These are phyloP conservation scores for Globodera ellingtonae DNA, from an alignment of 1,140 invertebrate species.

Conservation along the genomic window DNA sequence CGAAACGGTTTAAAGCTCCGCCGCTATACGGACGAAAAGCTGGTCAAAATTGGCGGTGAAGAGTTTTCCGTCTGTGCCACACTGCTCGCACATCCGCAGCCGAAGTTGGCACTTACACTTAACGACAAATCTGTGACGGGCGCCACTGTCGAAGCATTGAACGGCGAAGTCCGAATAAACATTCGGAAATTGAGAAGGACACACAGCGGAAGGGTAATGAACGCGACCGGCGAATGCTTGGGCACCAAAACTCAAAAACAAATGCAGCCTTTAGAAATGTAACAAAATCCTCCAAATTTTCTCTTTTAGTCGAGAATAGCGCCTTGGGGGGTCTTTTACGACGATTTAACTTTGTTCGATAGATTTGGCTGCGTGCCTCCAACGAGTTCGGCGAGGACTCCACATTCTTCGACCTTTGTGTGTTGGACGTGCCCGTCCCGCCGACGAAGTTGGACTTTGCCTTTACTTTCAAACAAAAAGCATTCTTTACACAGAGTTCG, in stretches of 20 bases:
- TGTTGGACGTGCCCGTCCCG: slow-evolving; percentile 56
- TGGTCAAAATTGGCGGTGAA: slow-evolving; percentile 32
- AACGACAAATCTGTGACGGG: slow-evolving; percentile 38
- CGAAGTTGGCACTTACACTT: slow-evolving; percentile 49
- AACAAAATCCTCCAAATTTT: too few relatives aligned
- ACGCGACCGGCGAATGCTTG: too few relatives aligned
- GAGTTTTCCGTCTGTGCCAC: slow-evolving; percentile 37
- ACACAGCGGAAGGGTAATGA: slow-evolving; percentile 25
- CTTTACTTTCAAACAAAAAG: neutral
- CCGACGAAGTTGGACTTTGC: slow-evolving; percentile 32
- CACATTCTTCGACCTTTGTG: slow-evolving; percentile 43
- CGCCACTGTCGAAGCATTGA: slow-evolving; percentile 37
- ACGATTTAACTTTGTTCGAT: slow-evolving; percentile 7
- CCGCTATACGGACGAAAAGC: slow-evolving; percentile 16
- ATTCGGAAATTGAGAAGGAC: slow-evolving; percentile 31
- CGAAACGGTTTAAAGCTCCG: slow-evolving; percentile 12
- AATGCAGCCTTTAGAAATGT: too few relatives aligned
- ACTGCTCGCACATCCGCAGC: slow-evolving; percentile 44
- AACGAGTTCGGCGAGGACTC: slow-evolving; percentile 49
- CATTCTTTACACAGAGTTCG: slow-evolving; percentile 1
- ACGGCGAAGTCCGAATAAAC: slow-evolving; percentile 37
- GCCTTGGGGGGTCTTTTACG: too few relatives aligned
- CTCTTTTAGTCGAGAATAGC: too few relatives aligned
- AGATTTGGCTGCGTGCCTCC: slow-evolving; percentile 28
- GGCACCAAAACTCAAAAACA: too few relatives aligned